Evolutionary conservation across 2,888 invertebrate genomes (phyloP), one percentile per base, ranked within the genome.

Genomic region (Antheraea assamensis): DNA sequence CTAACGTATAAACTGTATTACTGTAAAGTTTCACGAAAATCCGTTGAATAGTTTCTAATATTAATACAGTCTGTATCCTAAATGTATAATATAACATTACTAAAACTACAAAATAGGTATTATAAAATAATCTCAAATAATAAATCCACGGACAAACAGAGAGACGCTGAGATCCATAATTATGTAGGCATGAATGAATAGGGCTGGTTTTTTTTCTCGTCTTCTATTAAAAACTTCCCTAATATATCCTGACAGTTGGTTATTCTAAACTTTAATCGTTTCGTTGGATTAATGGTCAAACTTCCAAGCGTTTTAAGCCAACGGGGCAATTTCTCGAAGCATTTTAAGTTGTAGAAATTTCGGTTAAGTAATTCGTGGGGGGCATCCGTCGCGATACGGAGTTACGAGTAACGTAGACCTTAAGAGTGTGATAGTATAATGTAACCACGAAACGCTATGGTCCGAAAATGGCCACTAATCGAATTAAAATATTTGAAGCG

Each of bases 201-300:
- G 61, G 30, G 61, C 3, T 30, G 30, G 10, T 74, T 74, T 74
- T 61, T 73, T 74, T 74, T 71, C 71, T 61, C 5, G 70, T 15
- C 66, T n/a, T 64, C 74, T 42, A 68, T 74, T 68, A 73, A 74
- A 74, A 74, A 74, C 71, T 74, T 74, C 15, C 17, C 27, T 71
- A 66, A 71, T 74, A 74, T 71, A 74, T 74, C 71, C 71, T 66
- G 42, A n/a, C 74, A 73, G 74, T 73, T 74, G 71, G 74, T 74
- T 74, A 74, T 74, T 81, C 77, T 75, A 76, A 86, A 86, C 80
- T 86, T 86, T 78, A 84, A 86, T 83, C 84, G 84, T 85, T 76
- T 76, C 76, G 72, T 72, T 79, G 78, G 82, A 86, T 86, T 86
- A 85, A 86, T 86, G 86, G 76, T 58, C 42, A 74, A 83, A 83